These are phyloP conservation scores for Lacerta bilineata DNA, from an alignment of 2,797 vertebrate genomes.

Conservation along the genomic window DNA sequence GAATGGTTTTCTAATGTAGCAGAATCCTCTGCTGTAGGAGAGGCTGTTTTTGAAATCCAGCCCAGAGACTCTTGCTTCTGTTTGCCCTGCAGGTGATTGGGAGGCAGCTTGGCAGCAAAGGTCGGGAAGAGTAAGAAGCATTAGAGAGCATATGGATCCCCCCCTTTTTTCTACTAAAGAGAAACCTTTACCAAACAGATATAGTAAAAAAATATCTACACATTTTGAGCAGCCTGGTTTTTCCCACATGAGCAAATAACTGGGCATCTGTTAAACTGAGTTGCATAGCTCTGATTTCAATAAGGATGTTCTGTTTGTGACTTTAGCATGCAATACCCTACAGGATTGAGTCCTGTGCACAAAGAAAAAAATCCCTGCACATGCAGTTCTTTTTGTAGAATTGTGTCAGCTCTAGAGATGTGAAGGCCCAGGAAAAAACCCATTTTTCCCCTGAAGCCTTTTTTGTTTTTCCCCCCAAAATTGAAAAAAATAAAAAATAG, in stretches of 20 bases:
- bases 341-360: not conserved
- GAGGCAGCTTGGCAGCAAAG: not conserved
- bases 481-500: no score
- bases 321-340: not conserved
- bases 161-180: not conserved
- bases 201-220: not conserved
- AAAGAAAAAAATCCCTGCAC: not conserved
- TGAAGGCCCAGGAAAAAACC: no score
- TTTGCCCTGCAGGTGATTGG: not conserved
- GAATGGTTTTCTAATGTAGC: not conserved
- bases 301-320: not conserved
- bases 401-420: not conserved
- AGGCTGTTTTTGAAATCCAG: slow-evolving; percentile 12
- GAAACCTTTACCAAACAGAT: not conserved
- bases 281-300: not conserved
- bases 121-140: not conserved
- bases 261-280: not conserved
- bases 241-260: no score
- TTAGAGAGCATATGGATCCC: not conserved
- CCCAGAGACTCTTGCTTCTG: not conserved
- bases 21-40: no score
- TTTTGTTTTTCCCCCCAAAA: no score
- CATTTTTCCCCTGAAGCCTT: no score
- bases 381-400: not conserved
- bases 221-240: not conserved